These are phyloP conservation scores for Tenthredo mesomela DNA, from an alignment of 2,888 invertebrate genomes.

Conservation along the genomic window DNA sequence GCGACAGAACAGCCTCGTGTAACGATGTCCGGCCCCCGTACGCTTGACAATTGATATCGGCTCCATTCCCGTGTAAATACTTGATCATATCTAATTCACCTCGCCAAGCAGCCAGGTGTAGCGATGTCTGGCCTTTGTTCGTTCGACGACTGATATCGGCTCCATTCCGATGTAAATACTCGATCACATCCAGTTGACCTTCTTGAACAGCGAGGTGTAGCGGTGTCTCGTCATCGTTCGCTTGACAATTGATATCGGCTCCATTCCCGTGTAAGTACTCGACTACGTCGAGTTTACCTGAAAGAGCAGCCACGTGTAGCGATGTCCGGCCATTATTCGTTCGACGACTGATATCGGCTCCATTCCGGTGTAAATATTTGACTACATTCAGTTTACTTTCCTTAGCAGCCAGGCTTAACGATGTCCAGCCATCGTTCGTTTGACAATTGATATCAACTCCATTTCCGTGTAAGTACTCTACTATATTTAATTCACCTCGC, in stretches of 20 bases:
- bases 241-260: neutral
- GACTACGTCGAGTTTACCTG: neutral
- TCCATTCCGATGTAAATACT: conserved; percentile 86
- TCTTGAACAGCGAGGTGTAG: neutral
- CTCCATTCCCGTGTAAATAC: neutral
- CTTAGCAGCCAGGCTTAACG: neutral
- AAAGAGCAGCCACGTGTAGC: neutral
- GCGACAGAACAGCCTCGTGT: neutral
- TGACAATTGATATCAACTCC: neutral
- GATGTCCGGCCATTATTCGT: neutral
- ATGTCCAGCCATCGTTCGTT: neutral
- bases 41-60: neutral
- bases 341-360: neutral
- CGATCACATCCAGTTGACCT: conserved; percentile 59
- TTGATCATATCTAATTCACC: neutral
- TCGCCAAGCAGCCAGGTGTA: neutral
- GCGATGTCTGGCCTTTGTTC: conserved; percentile 78
- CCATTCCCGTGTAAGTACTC: neutral
- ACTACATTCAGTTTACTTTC: neutral
- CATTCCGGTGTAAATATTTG: neutral
- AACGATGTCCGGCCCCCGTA: neutral
- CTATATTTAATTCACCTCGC: neutral
- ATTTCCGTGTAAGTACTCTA: neutral
- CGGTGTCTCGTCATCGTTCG: neutral
- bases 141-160: conserved; percentile 87